These are phyloP conservation scores for Ctenopoma kingsleyae DNA, from an alignment of 2,797 vertebrate species.

Conservation along the genomic window DNA sequence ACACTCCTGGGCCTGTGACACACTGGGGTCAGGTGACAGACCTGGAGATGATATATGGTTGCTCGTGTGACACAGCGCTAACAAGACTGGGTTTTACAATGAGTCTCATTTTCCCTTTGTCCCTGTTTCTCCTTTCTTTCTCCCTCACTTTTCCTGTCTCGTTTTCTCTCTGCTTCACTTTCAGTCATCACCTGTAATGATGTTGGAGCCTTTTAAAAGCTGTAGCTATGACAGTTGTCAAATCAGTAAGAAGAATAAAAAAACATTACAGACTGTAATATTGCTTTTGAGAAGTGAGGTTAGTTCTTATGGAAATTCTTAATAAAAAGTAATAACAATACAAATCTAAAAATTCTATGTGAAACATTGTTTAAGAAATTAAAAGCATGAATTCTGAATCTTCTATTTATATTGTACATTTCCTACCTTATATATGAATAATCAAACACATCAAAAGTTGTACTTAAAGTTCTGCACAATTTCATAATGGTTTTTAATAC, in stretches of 20 bases:
- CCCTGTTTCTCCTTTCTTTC: constrained; percentile 20
- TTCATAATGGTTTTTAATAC: neutral
- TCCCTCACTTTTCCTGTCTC: constrained; percentile 12
- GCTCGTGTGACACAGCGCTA: constrained; percentile 74
- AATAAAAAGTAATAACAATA: constrained; percentile 5
- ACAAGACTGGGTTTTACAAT: constrained; percentile 79
- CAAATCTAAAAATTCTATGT: neutral
- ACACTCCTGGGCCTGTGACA: constrained; percentile 72
- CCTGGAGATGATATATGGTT: constrained; percentile 75
- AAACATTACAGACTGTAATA: neutral
- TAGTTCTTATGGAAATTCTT: neutral
- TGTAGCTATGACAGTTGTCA: constrained; percentile 28
- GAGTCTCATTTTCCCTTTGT: constrained; percentile 61
- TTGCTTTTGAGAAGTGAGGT: neutral
- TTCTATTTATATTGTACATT: neutral
- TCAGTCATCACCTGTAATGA: constrained; percentile 33
- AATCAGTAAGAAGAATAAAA: constrained; percentile 15
- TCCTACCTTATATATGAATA: neutral
- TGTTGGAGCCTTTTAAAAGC: constrained; percentile 34
- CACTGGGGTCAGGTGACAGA: constrained; percentile 79
- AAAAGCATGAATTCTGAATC: neutral
- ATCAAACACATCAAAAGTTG: neutral
- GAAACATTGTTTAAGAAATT: neutral
- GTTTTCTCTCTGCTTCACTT: constrained; percentile 23
- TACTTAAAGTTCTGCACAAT: neutral